These are phyloP conservation scores for Sinhomidia bicolor DNA, from an alignment of 2,888 invertebrate species.

Conservation along the genomic window DNA sequence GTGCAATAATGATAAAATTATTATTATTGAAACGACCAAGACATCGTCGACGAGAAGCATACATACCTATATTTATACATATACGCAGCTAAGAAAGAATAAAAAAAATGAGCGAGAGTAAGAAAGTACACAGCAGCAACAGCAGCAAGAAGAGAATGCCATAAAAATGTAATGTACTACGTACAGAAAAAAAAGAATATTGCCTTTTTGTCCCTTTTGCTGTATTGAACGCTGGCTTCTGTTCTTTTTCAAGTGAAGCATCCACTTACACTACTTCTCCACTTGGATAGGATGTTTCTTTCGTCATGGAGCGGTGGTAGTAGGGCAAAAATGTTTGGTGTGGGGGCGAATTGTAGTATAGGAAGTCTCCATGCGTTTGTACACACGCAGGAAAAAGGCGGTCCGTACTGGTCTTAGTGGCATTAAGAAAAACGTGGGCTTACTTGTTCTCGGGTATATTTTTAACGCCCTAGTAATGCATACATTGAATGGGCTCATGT, in stretches of 20 bases:
- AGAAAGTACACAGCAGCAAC: no score
- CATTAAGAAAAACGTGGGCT: conserved; percentile 54
- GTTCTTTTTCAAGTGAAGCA: conserved; percentile 26
- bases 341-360: conserved; percentile 70
- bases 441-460: conserved; percentile 47
- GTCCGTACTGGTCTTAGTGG: conserved; percentile 54
- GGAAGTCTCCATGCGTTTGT: conserved; percentile 75
- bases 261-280: conserved; percentile 50
- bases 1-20: background rate
- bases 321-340: conserved; percentile 50
- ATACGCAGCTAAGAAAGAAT: background rate
- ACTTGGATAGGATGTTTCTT: conserved; percentile 56
- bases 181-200: no score
- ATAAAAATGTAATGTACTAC: conserved; percentile 13
- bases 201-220: conserved; percentile 50
- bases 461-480: conserved; percentile 38
- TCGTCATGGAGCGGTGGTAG: conserved; percentile 62
- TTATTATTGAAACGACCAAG: conserved; percentile 15
- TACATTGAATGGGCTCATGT: background rate
- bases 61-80: background rate
- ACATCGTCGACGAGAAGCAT: background rate
- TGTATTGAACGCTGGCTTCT: conserved; percentile 11
- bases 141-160: background rate
- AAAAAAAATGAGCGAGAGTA: conserved; percentile 16
- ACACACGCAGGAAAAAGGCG: conserved; percentile 76